A percentile compares a stretch with the other conserved stretches of the same genome.
Conservation (phyloP, 1,140 invertebrate genomes). For the Branchinecta lindahli region DNA sequence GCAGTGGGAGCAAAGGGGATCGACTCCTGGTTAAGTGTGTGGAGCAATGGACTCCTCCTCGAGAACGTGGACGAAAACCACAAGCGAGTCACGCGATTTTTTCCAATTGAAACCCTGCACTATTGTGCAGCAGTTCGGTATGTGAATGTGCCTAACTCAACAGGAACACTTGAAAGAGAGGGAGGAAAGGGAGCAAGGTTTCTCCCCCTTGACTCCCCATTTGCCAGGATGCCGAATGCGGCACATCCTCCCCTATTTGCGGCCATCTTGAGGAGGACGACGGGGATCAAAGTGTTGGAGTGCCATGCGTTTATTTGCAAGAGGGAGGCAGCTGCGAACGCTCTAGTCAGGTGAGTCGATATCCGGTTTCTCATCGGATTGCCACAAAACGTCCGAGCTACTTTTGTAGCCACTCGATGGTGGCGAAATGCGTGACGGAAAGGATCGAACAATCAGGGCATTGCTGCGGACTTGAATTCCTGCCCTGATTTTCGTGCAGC, state of each 20-base stretch:
- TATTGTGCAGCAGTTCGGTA: conserved; percentile 94
- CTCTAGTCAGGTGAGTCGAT: conserved; percentile 48
- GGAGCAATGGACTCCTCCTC: conserved; percentile 86
- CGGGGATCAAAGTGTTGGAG: conserved; percentile 96
- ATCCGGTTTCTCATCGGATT: neutral
- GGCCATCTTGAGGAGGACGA: conserved; percentile 80
- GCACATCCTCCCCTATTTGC: conserved; percentile 92
- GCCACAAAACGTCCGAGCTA: too few relatives aligned
- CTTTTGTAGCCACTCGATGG: too few relatives aligned
- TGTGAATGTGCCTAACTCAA: conserved; percentile 40
- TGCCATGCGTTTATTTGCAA: conserved; percentile 99
- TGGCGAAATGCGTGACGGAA: too few relatives aligned
- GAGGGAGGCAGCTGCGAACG: conserved; percentile 82
- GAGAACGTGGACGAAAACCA: conserved; percentile 93
- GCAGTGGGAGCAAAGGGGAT: conserved; percentile 72
- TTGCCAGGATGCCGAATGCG: conserved; percentile 66
- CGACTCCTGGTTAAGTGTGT: conserved; percentile 92
- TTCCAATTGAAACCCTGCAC: conserved; percentile 88
- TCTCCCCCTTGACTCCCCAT: conserved; percentile 87
- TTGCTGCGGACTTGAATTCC: too few relatives aligned
- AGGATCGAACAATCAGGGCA: too few relatives aligned
- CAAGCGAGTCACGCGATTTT: conserved; percentile 87
- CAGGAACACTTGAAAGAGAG: conserved; percentile 33
- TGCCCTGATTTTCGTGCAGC: too few relatives aligned
- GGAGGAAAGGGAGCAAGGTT: conserved; percentile 54